Conservation (phyloP, 2,888 invertebrate genomes). For the Ecliptopera silaceata region DNA sequence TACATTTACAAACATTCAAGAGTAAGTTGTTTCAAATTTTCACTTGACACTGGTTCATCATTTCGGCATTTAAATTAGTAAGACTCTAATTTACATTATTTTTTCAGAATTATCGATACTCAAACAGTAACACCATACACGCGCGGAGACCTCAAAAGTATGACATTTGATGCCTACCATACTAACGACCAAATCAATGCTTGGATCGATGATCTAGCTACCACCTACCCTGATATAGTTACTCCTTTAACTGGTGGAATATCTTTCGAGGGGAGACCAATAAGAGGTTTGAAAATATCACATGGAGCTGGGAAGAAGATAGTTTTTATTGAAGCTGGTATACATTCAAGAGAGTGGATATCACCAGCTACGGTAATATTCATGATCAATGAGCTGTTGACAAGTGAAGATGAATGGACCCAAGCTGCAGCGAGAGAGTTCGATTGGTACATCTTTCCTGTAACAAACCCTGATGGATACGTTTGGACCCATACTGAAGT, state of each 20-base stretch:
- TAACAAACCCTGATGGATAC: slow-evolving; percentile 89
- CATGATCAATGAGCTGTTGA: slow-evolving; percentile 86
- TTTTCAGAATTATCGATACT: slow-evolving; percentile 70
- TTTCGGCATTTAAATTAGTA: too few species aligned
- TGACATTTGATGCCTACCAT: slow-evolving; percentile 83
- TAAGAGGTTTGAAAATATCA: slow-evolving; percentile 73
- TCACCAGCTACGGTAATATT: slow-evolving; percentile 85
- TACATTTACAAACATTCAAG: slow-evolving; percentile 70
- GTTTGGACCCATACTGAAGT: slow-evolving; percentile 85
- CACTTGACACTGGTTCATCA: too few species aligned
- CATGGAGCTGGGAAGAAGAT: slow-evolving; percentile 48
- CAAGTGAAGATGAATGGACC: slow-evolving; percentile 77
- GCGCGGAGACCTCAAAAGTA: slow-evolving; percentile 39
- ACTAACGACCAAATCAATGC: slow-evolving; percentile 81
- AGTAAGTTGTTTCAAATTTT: slow-evolving; percentile 50
- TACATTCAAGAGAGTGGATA: slow-evolving; percentile 91
- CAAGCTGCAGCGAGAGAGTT: slow-evolving; percentile 83
- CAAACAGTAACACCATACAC: slow-evolving; percentile 54
- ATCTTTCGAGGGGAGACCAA: slow-evolving; percentile 58
- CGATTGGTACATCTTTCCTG: slow-evolving; percentile 90
- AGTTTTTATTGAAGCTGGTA: slow-evolving; percentile 77
- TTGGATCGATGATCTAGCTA: slow-evolving; percentile 81
- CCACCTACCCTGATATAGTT: slow-evolving; percentile 72
- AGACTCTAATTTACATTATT: background rate
- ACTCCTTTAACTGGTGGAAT: slow-evolving; percentile 67